phyloP scores from a whole-genome alignment of 2,113 vertebrate genomes.

The Hypanus sabinus region DNA sequence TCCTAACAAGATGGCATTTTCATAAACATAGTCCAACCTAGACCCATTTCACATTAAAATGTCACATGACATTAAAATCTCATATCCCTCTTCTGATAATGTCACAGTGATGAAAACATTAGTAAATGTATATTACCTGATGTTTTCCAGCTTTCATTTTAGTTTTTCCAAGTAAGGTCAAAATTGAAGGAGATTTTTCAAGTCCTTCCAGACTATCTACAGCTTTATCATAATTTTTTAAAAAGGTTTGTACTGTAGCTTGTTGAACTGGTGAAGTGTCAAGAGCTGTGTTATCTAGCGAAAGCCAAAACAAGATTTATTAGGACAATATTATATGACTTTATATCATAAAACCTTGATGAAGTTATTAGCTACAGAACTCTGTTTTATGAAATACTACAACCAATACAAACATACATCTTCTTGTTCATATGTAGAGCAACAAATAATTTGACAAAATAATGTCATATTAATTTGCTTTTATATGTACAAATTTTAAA shows the following conservation, averaged over 20 bases:
- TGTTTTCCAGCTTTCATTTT: constrained; percentile 62
- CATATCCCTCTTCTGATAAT: not conserved
- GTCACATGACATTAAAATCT: not conserved
- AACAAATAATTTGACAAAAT: not conserved
- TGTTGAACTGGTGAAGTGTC: constrained; percentile 55
- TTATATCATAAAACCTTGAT: not conserved
- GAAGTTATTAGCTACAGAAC: not conserved
- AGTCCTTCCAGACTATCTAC: constrained; percentile 49
- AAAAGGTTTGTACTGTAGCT: constrained; percentile 61
- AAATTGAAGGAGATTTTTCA: constrained; percentile 44
- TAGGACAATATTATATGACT: not conserved
- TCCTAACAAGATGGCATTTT: not conserved
- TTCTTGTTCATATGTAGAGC: not conserved
- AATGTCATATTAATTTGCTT: not conserved
- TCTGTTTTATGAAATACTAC: not conserved
- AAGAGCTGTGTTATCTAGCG: constrained; percentile 42
- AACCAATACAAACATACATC: not conserved
- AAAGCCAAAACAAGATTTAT: not conserved
- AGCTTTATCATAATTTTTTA: constrained; percentile 58
- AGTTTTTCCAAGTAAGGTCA: constrained; percentile 58
- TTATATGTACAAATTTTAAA: not conserved
- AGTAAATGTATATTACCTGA: constrained; percentile 50
- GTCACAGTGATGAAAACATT: constrained; percentile 35
- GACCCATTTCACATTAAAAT: not conserved
- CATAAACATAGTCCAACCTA: not conserved